These are phyloP conservation scores for Deroplatys truncata DNA, from an alignment of 2,888 invertebrate species.

Conservation along the genomic window DNA sequence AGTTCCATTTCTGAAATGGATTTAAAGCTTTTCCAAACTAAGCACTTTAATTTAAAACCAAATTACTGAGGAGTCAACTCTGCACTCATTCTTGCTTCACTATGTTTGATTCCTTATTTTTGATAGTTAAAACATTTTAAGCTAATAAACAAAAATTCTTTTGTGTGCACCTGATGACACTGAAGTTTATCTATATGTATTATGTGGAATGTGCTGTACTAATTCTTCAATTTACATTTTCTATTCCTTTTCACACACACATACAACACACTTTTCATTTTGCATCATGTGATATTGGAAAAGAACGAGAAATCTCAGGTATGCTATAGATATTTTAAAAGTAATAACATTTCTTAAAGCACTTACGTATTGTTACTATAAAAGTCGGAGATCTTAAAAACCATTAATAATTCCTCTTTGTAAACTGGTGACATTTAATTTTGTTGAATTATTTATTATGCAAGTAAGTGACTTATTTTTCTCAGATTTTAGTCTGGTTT, in stretches of 20 bases:
- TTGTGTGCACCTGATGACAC: background rate
- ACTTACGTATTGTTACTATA: background rate
- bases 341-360: background rate
- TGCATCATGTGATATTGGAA: constrained; percentile 29
- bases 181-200: background rate
- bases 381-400: background rate
- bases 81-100: no score
- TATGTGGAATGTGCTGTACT: constrained; percentile 24
- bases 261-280: constrained; percentile 24
- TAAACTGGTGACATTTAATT: background rate
- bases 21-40: no score
- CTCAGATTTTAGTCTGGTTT: no score
- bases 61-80: no score
- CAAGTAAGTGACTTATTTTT: no score
- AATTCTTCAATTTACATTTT: constrained; percentile 20
- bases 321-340: constrained; percentile 4
- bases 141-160: background rate
- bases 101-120: no score
- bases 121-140: background rate
- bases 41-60: no score
- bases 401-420: background rate
- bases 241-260: constrained; percentile 22
- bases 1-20: no score
- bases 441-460: no score
- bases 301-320: constrained; percentile 30